These are phyloP conservation scores for Pemphigus obesinymphae DNA, from an alignment of 1,140 invertebrate species.

Conservation along the genomic window DNA sequence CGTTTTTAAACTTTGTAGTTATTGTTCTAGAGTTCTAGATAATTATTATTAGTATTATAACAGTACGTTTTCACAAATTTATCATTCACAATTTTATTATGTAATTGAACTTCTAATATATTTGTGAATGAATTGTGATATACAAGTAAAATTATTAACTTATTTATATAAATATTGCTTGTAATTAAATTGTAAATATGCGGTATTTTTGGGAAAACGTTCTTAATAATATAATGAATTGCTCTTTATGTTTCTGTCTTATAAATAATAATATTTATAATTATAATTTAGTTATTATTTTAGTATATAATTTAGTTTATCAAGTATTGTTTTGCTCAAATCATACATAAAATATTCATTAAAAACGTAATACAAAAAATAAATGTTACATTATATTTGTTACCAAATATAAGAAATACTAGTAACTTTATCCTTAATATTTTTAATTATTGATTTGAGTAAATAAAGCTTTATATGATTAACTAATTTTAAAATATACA, in stretches of 20 bases:
- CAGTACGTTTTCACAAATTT: slow-evolving; percentile 23
- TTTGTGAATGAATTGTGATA: background rate
- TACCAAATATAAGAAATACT: background rate
- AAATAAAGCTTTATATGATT: background rate
- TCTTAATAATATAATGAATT: background rate
- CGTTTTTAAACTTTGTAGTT: background rate
- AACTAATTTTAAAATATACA: background rate
- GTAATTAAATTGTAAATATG: background rate
- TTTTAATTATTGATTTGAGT: background rate
- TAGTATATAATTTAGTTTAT: background rate
- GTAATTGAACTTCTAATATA: background rate
- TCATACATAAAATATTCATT: background rate
- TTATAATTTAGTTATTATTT: background rate
- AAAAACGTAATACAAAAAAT: background rate
- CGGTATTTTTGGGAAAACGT: slow-evolving; percentile 11
- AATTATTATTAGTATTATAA: background rate
- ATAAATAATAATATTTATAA: background rate
- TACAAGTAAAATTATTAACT: background rate
- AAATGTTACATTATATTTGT: background rate
- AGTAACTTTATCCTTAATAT: background rate
- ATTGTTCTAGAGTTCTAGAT: background rate
- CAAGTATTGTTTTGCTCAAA: background rate
- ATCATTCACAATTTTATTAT: background rate
- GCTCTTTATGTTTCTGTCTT: background rate
- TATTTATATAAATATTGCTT: background rate